phyloP scores from a whole-genome alignment of 2,797 vertebrate genomes.

The Enteromius unitaeniatus region DNA sequence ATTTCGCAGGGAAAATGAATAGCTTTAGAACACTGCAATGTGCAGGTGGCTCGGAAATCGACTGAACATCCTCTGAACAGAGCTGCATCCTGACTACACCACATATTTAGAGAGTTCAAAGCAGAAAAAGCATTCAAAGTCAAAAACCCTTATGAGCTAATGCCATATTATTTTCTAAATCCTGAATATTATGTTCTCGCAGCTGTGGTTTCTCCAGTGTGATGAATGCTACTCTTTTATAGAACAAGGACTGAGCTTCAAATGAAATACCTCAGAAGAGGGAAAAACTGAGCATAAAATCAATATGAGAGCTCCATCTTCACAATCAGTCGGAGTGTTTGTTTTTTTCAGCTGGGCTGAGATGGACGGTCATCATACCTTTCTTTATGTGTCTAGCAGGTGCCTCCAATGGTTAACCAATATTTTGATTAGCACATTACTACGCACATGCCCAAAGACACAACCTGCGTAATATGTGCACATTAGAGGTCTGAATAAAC shows the following conservation, averaged over 20 bases:
- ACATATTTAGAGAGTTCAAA: constrained; percentile 15
- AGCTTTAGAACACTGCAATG: neutral
- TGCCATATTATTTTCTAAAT: constrained; percentile 13
- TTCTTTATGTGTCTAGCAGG: constrained; percentile 64
- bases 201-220: constrained; percentile 29
- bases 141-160: constrained; percentile 16
- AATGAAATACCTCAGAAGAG: constrained; percentile 26
- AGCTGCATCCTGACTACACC: neutral
- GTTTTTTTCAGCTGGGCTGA: constrained; percentile 63
- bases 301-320: constrained; percentile 54
- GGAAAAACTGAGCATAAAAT: constrained; percentile 24
- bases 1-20: neutral
- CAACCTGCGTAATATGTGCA: constrained; percentile 53
- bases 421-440: constrained; percentile 67
- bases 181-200: constrained; percentile 3
- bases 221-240: constrained; percentile 16
- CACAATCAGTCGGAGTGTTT: constrained; percentile 65
- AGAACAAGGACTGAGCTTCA: constrained; percentile 5
- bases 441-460: constrained; percentile 50
- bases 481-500: constrained; percentile 49
- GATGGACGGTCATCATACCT: constrained; percentile 66
- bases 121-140: neutral
- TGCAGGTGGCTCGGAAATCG: neutral
- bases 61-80: constrained; percentile 4
- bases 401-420: constrained; percentile 62